Evolutionary conservation across 2,113 vertebrate species (phyloP), one percentile per base, ranked within the genome.

Genomic region (Labeo catla): DNA sequence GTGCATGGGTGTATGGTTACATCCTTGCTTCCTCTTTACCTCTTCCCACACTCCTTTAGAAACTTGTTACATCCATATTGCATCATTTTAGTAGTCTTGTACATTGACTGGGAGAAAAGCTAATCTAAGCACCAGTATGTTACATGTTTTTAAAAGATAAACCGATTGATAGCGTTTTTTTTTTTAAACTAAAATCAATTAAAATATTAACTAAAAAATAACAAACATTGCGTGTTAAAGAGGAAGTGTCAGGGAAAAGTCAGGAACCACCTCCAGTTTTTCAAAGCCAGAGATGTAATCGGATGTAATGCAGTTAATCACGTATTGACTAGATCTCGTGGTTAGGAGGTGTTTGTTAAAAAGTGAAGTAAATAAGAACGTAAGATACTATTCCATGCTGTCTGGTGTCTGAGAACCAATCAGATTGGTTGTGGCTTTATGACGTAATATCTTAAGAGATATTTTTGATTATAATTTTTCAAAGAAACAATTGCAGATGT

Each of bases 21-120:
- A 13, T 76, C 47, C 12, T 76, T 50, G 23, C 11, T 36, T 34
- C 49, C 23, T 21, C 2, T 77, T 43, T 5, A 80, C 0, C 2
- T 8, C 61, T 28, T 49, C 59, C 79, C 43, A 66, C 79, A 49
- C 59, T 66, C 2, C 21, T 65, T 65, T 19, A 49, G 23, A 23
- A 21, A 45, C 21, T 61, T 80, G 57, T 81, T 65, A 28, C 79
- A 81, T 66, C 79, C 6, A 16, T 49, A 81, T 81, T 81, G 43
- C 59, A 66, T 81, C 43, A 81, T 66, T 59, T 76, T 50, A 79
- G 39, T 34, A 28, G 8, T 28, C 12, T 23, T 45, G n/a, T 8
- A 65, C 13, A 49, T 9, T 34, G 39, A 65, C 13, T 34, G 8
- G n/a, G 45, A 81, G 15, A 19, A 34, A 81, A 49, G 59, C n/a